These are phyloP conservation scores for Danio aesculapii DNA, from an alignment of 2,797 vertebrate genomes.

Conservation along the genomic window DNA sequence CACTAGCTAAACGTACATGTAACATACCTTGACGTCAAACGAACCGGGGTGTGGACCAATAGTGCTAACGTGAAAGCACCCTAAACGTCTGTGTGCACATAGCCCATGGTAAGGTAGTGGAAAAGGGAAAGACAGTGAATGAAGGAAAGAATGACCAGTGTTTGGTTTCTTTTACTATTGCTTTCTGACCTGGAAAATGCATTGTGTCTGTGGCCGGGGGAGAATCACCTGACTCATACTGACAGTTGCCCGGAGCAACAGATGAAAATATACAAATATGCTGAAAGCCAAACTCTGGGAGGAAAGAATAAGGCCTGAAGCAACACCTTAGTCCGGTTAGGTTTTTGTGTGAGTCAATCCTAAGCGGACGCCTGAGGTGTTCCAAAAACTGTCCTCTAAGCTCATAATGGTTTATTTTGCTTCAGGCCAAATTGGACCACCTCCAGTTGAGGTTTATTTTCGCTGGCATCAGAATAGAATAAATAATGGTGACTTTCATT, in stretches of 20 bases:
- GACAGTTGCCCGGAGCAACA: conserved; percentile 18
- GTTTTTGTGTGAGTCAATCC: conserved; percentile 9
- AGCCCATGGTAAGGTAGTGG: too few relatives aligned
- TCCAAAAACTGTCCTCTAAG: neutral
- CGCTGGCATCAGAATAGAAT: too few relatives aligned
- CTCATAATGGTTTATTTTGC: conserved; percentile 9
- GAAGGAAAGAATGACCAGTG: too few relatives aligned
- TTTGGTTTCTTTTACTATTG: conserved; percentile 1
- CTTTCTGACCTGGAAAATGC: conserved; percentile 17
- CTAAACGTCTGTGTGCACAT: too few relatives aligned
- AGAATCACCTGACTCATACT: conserved; percentile 18
- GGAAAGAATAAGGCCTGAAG: conserved; percentile 23
- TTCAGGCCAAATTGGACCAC: neutral
- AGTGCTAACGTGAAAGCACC: too few relatives aligned
- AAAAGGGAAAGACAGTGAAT: too few relatives aligned
- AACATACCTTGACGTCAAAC: too few relatives aligned
- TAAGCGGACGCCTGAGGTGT: conserved; percentile 16
- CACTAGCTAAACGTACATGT: too few relatives aligned
- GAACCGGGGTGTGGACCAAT: too few relatives aligned
- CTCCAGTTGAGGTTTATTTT: neutral
- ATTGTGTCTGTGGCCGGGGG: conserved; percentile 6
- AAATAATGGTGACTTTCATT: too few relatives aligned
- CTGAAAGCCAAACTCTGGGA: conserved; percentile 6
- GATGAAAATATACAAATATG: conserved; percentile 38
- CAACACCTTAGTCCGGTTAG: conserved; percentile 13